Evolutionary conservation across 2,888 invertebrate genomes (phyloP), one percentile per base, ranked within the genome.

Genomic region (Xylocampa areola): DNA sequence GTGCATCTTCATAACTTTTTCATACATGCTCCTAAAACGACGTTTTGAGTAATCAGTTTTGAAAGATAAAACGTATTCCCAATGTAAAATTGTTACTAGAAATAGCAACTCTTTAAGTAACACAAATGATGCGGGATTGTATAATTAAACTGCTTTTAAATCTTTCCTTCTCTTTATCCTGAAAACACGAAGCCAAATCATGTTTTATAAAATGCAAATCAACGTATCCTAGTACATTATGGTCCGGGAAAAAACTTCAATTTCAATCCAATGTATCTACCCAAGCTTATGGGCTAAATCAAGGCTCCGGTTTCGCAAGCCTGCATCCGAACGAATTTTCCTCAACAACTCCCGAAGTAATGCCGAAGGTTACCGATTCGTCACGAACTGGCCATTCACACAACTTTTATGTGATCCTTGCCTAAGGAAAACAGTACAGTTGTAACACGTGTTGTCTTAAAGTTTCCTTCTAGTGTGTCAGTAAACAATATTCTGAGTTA

Each of bases 261-360:
- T 63, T 77, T 74, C 72, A 70, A 77, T 74, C 47, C 52, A 40
- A 53, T 57, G 51, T 73, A 70, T 71, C 64, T 68, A 49, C 58
- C 47, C 36, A 65, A 68, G 77, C 77, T 74, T 70, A 76, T 37
- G 49, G 76, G 73, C 73, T 75, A 59, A 66, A 70, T 51, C 30
- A 71, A 74, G 77, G 65, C 75, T 48, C 30, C 51, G 55, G 64
- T 75, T 57, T 61, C 58, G 23, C 52, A 62, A 73, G 49, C 55
- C 58, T 45, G 43, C 64, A 65, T 65, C 57, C 67, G 74, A 77
- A 67, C 55, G 62, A 74, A 57, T 65, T 74, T 77, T 65, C 65
- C 53, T 48, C 61, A 58, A 66, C 41, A 40, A 55, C 48, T 44
- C 54, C 47, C 60, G 32, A 54, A 60, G 41, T 66, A 68, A 76